Conservation (phyloP, 2,113 vertebrate genomes). For the Seriola rivoliana region DNA sequence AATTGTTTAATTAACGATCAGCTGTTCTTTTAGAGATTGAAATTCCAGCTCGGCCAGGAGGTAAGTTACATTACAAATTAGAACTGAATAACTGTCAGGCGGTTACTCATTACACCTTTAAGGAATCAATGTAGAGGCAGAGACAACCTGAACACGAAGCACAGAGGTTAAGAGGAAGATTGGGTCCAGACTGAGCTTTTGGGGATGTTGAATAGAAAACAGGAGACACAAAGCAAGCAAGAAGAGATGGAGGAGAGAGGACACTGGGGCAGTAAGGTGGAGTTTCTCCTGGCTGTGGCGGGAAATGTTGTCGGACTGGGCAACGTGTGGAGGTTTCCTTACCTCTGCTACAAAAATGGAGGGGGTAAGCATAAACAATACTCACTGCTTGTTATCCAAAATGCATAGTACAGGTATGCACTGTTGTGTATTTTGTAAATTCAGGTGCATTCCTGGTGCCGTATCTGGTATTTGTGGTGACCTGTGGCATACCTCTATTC, state of each 20-base stretch:
- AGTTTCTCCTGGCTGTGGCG: conserved; percentile 83
- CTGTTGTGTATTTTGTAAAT: conserved; percentile 25
- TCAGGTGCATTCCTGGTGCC: conserved; percentile 84
- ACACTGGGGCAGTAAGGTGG: conserved; percentile 80
- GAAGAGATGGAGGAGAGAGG: conserved; percentile 74
- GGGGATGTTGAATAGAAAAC: conserved; percentile 22
- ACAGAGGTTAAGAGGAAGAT: not conserved
- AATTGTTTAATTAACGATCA: not conserved
- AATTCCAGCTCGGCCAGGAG: not conserved
- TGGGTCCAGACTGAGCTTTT: not conserved
- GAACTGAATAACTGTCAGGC: conserved; percentile 55
- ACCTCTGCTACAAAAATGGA: conserved; percentile 86
- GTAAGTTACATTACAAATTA: conserved; percentile 28
- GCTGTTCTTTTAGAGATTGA: no score
- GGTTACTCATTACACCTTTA: conserved; percentile 45
- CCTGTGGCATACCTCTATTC: conserved; percentile 82
- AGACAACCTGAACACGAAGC: not conserved
- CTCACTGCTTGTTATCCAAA: not conserved
- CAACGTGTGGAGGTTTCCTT: conserved; percentile 86
- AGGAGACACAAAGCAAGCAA: not conserved
- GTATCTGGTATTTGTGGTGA: conserved; percentile 82
- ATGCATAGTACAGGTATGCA: not conserved
- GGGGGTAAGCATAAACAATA: conserved; percentile 75
- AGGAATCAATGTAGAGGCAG: not conserved
- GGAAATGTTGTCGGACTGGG: conserved; percentile 83